A percentile compares a stretch with the other conserved stretches of the same genome.
Evolutionary conservation across 2,888 invertebrate species (phyloP).

Genomic region (Cremastinae sp.): DNA sequence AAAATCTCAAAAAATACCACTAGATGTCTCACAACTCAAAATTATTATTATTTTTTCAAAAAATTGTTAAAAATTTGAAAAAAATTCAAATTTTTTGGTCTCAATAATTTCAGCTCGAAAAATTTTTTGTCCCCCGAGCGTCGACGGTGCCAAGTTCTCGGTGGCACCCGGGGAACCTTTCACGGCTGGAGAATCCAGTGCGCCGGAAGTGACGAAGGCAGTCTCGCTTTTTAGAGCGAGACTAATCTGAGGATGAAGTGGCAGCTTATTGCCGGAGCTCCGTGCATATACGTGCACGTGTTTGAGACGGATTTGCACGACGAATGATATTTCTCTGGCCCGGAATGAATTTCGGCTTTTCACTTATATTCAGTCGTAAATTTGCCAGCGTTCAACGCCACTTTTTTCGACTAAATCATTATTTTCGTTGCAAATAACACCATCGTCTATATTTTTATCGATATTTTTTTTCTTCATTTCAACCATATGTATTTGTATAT

Average conservation of each 20-base stretch:
- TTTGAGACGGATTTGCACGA: neutral
- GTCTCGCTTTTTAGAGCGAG: slow-evolving; percentile 54
- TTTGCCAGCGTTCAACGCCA: too few relatives aligned
- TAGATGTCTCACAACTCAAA: neutral
- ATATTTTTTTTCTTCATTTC: too few relatives aligned
- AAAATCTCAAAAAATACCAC: too few relatives aligned
- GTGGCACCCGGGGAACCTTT: slow-evolving; percentile 3
- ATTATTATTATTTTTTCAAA: too few relatives aligned
- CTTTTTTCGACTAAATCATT: too few relatives aligned
- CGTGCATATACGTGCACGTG: slow-evolving; percentile 14
- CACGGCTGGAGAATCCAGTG: slow-evolving; percentile 28
- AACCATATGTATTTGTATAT: too few relatives aligned
- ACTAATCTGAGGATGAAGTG: slow-evolving; percentile 55
- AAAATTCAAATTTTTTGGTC: too few relatives aligned
- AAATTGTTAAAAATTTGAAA: slow-evolving; percentile 6
- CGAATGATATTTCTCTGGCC: slow-evolving; percentile 6
- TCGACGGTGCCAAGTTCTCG: neutral
- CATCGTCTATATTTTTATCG: too few relatives aligned
- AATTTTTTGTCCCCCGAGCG: neutral
- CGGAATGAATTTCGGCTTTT: too few relatives aligned
- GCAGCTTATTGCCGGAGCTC: slow-evolving; percentile 28
- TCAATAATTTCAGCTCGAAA: too few relatives aligned
- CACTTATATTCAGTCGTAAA: too few relatives aligned
- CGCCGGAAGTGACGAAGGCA: slow-evolving; percentile 38
- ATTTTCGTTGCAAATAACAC: too few relatives aligned